Evolutionary conservation across 2,888 invertebrate genomes (phyloP).

Genomic region (Drosophila sordidula): DNA sequence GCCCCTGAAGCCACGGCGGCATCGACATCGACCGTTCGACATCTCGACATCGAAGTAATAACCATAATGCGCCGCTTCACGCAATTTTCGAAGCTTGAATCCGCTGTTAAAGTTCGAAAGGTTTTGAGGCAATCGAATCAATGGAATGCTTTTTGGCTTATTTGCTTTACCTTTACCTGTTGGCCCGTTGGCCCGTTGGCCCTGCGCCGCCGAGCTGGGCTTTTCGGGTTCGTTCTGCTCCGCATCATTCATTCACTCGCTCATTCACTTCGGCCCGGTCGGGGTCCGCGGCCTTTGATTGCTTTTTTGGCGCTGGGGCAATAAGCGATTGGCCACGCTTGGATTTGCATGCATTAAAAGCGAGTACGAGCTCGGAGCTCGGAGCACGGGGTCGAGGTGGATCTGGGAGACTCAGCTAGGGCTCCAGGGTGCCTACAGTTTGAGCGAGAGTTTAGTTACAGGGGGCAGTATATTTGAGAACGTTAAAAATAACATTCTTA

Average conservation of each 20-base stretch:
- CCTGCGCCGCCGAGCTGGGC: constrained; percentile 15
- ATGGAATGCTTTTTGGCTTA: constrained; percentile 47
- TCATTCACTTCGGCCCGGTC: constrained; percentile 42
- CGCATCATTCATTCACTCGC: constrained; percentile 53
- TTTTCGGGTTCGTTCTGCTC: constrained; percentile 53
- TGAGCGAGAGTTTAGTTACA: neutral
- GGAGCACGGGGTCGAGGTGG: constrained; percentile 3
- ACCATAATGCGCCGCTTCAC: constrained; percentile 71
- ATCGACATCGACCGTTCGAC: constrained; percentile 20
- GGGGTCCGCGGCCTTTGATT: constrained; percentile 64
- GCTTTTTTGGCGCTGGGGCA: constrained; percentile 57
- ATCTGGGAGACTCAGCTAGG: neutral
- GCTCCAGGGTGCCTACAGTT: constrained; percentile 6
- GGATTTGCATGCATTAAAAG: constrained; percentile 52
- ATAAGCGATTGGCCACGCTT: constrained; percentile 56
- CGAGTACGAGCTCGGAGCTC: constrained; percentile 19
- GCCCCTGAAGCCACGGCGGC: constrained; percentile 9
- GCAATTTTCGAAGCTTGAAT: constrained; percentile 63
- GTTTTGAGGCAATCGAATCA: constrained; percentile 61
- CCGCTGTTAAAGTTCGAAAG: constrained; percentile 64
- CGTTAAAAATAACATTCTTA: too few relatives aligned
- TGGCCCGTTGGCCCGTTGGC: constrained; percentile 38
- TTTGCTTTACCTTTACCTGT: constrained; percentile 44
- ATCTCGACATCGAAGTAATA: constrained; percentile 45
- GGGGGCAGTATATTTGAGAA: too few relatives aligned